Conservation (phyloP, 64 coral and sea anemone genomes). For the Pocillopora verrucosa region DNA sequence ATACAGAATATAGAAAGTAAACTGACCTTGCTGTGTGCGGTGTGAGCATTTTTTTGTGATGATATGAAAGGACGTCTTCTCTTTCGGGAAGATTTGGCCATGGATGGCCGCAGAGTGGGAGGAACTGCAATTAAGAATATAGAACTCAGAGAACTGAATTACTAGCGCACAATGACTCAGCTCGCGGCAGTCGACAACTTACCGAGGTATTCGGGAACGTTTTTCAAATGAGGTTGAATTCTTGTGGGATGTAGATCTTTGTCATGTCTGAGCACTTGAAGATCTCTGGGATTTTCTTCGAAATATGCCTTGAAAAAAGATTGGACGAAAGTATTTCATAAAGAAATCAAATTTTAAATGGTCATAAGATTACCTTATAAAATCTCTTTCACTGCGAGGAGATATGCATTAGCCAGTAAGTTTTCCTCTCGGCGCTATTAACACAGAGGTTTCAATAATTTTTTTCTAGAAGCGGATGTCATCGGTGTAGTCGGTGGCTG, state of each 20-base stretch:
- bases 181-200: not conserved
- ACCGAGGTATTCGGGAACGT: slow-evolving; percentile 96
- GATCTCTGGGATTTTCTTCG: slow-evolving; percentile 96
- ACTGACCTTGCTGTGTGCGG: slow-evolving; percentile 12
- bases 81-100: slow-evolving; percentile 5
- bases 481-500: too few relatives aligned
- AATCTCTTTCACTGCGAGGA: too few relatives aligned
- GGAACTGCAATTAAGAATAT: not conserved
- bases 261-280: slow-evolving; percentile 92
- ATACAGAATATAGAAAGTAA: not conserved
- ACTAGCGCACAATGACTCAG: not conserved
- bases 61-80: slow-evolving; percentile 20
- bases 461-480: too few relatives aligned
- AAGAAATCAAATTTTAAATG: not conserved
- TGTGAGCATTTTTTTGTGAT: slow-evolving; percentile 3
- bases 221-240: slow-evolving; percentile 96
- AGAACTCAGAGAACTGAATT: not conserved
- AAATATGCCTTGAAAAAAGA: slow-evolving; percentile 82
- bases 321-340: not conserved
- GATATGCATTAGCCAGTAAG: too few relatives aligned
- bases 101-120: not conserved
- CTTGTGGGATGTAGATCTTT: slow-evolving; percentile 96
- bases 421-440: too few relatives aligned
- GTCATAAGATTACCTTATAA: too few relatives aligned
- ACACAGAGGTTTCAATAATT: too few relatives aligned